Evolutionary conservation across 2,888 invertebrate species (phyloP).

Genomic region (Ophion ventricosus): DNA sequence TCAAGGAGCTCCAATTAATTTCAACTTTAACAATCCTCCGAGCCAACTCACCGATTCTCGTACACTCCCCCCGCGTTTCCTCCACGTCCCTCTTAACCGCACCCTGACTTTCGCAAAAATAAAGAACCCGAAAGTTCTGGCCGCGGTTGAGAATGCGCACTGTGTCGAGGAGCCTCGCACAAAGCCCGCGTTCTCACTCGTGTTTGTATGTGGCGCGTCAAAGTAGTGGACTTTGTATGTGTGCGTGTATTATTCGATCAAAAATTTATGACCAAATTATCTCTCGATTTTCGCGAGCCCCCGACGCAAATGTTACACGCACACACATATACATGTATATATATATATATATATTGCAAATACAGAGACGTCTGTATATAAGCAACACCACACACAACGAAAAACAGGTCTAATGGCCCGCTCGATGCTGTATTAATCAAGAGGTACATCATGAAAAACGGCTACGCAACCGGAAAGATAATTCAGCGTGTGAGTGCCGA

Average conservation of each 20-base stretch:
- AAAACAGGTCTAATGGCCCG: conserved; percentile 39
- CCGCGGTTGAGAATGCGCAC: not conserved
- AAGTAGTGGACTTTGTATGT: not conserved
- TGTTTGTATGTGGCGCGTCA: not conserved
- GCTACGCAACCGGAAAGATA: conserved; percentile 49
- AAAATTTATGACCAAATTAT: conserved; percentile 49
- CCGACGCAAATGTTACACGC: conserved; percentile 20
- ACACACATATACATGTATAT: not conserved
- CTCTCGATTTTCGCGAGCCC: conserved; percentile 48
- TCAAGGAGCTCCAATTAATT: conserved; percentile 60
- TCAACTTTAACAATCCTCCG: conserved; percentile 55
- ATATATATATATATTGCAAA: not conserved
- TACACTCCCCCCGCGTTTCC: not conserved
- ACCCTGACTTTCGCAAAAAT: conserved; percentile 17
- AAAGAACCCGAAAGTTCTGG: not conserved
- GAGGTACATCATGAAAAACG: conserved; percentile 51
- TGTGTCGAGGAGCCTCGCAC: not conserved
- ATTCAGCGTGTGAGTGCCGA: conserved; percentile 48
- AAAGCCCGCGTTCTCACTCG: not conserved
- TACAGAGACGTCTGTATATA: not conserved
- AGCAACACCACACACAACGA: conserved; percentile 7
- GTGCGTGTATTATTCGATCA: conserved; percentile 41
- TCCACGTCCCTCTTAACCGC: not conserved
- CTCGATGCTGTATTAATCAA: conserved; percentile 48
- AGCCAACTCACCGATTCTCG: conserved; percentile 28